These are phyloP conservation scores for Eriosoma lanigerum DNA, from an alignment of 1,140 invertebrate genomes.

Conservation along the genomic window DNA sequence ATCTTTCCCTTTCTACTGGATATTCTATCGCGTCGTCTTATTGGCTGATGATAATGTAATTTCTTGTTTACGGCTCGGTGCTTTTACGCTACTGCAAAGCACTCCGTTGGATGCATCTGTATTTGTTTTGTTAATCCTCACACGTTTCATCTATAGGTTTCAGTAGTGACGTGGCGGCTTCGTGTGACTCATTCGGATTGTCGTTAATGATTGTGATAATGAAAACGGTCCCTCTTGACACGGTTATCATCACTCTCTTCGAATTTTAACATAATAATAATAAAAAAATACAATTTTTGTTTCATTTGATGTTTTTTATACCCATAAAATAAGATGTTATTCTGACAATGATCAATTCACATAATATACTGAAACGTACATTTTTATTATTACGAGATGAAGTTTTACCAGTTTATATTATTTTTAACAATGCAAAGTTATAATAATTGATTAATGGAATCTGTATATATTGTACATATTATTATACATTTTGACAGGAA, in stretches of 20 bases:
- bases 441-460: no score
- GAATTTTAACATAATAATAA: neutral
- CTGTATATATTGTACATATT: no score
- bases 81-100: slow-evolving; percentile 21
- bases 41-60: slow-evolving; percentile 37
- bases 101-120: neutral
- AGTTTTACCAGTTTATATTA: no score
- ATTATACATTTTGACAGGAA: no score
- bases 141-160: slow-evolving; percentile 11
- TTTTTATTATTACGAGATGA: no score
- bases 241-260: neutral
- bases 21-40: slow-evolving; percentile 22
- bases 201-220: slow-evolving; percentile 27
- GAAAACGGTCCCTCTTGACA: neutral
- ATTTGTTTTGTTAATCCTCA: slow-evolving; percentile 43
- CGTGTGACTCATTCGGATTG: slow-evolving; percentile 35
- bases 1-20: neutral
- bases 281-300: neutral
- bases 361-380: no score
- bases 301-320: neutral
- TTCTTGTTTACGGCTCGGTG: slow-evolving; percentile 28
- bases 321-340: no score
- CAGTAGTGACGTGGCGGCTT: neutral
- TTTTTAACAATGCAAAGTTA: no score
- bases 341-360: no score